Evolutionary conservation across 2,797 vertebrate genomes (phyloP).

Genomic region (Ficedula albicollis): DNA sequence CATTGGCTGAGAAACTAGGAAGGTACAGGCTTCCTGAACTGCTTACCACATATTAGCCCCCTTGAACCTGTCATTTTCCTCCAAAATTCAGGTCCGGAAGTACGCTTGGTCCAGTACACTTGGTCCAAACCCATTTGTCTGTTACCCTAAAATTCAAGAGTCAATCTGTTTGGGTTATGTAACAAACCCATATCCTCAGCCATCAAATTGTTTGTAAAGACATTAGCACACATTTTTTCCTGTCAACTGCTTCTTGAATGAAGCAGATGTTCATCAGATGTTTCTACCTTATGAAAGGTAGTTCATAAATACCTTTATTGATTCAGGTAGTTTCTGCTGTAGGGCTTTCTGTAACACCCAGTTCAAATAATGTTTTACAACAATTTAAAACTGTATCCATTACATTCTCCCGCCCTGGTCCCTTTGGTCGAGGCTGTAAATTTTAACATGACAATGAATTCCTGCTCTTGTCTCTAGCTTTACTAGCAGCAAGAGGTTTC

Average conservation of each 20-base stretch:
- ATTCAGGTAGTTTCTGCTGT: not conserved
- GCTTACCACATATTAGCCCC: not conserved
- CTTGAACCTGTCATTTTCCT: not conserved
- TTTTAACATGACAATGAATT: not conserved
- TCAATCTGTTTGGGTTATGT: fast-evolving
- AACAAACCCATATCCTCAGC: not conserved
- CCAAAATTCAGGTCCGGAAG: not conserved
- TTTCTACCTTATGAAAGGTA: no score
- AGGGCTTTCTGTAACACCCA: not conserved
- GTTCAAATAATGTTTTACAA: not conserved
- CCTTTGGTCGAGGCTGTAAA: not conserved
- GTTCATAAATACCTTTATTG: not conserved
- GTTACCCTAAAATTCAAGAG: not conserved
- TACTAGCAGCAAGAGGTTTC: not conserved
- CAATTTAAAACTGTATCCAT: not conserved
- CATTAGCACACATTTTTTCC: not conserved
- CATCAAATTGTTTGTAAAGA: not conserved
- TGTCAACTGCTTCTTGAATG: not conserved
- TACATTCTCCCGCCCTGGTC: not conserved
- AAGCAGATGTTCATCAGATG: not conserved
- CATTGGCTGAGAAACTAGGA: not conserved
- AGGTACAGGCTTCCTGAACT: not conserved
- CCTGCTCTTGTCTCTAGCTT: not conserved
- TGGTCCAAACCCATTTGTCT: not conserved
- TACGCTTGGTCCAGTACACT: not conserved